Percentiles rank a stretch among this genome's conserved stretches.
These are phyloP conservation scores for Zoroaster sp. DNA, from an alignment of 53 echinoderm and acorn worm genomes.

Conservation along the genomic window DNA sequence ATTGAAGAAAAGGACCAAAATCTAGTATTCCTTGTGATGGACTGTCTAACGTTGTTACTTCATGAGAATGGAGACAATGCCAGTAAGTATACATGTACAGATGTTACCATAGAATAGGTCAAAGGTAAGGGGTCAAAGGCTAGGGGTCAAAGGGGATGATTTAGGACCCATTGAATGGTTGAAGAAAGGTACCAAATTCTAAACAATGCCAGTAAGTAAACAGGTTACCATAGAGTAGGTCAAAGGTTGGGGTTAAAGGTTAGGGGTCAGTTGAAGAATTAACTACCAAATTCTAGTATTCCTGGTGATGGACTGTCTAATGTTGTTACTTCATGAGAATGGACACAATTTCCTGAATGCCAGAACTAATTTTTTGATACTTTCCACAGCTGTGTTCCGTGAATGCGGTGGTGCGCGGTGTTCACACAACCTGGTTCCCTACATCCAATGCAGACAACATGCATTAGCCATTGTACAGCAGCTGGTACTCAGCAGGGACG, in stretches of 20 bases:
- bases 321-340: not conserved
- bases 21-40: not conserved
- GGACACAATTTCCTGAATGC: too few relatives aligned
- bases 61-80: not conserved
- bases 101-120: too few relatives aligned
- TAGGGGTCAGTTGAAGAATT: not conserved
- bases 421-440: constrained; percentile 91
- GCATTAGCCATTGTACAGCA: constrained; percentile 88
- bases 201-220: constrained; percentile 88
- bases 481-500: constrained; percentile 75
- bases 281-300: not conserved
- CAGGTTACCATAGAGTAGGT: not conserved
- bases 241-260: not conserved
- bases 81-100: too few relatives aligned
- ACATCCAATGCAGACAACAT: constrained; percentile 88
- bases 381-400: constrained; percentile 74
- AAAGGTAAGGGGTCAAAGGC: not conserved
- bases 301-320: not conserved
- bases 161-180: too few relatives aligned
- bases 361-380: too few relatives aligned
- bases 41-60: not conserved
- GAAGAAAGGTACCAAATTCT: too few relatives aligned
- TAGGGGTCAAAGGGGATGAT: not conserved
- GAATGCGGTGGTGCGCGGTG: constrained; percentile 93
- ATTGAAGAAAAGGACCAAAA: not conserved